A percentile compares a stretch with the other conserved stretches of the same genome.
Conservation (phyloP, 2,113 vertebrate species). For the Puma concolor region DNA sequence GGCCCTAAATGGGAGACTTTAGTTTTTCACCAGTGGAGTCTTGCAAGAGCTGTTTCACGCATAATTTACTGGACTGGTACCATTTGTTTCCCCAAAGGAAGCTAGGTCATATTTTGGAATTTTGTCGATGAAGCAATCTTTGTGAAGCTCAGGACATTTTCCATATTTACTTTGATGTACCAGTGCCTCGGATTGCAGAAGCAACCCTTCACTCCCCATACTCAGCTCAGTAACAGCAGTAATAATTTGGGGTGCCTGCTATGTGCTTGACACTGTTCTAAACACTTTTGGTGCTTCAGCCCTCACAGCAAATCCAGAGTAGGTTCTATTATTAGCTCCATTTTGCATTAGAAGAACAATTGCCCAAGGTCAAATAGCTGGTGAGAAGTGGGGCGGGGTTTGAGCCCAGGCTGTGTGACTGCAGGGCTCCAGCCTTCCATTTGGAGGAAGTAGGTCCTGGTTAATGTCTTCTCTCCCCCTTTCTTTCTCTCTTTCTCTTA, state of each 20-base stretch:
- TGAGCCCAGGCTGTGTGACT: neutral
- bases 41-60: neutral
- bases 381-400: neutral
- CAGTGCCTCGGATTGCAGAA: neutral
- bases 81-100: constrained; percentile 35
- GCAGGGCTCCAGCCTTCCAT: no score
- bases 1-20: neutral
- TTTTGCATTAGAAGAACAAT: constrained; percentile 62
- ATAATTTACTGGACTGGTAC: neutral
- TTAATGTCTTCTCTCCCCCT: neutral
- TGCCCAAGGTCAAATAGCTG: constrained; percentile 24
- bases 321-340: constrained; percentile 52
- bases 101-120: constrained; percentile 25
- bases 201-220: neutral
- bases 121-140: constrained; percentile 48
- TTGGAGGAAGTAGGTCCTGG: neutral
- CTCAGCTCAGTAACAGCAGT: constrained; percentile 1
- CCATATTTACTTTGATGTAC: constrained; percentile 39
- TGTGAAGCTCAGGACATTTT: constrained; percentile 31
- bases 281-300: neutral
- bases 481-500: neutral
- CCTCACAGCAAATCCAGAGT: neutral
- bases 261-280: neutral
- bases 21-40: neutral
- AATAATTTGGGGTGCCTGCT: neutral